Percentiles rank a stretch among this genome's conserved stretches.
Conservation (phyloP, 2,797 vertebrate genomes). For the Brotogeris chrysoptera region DNA sequence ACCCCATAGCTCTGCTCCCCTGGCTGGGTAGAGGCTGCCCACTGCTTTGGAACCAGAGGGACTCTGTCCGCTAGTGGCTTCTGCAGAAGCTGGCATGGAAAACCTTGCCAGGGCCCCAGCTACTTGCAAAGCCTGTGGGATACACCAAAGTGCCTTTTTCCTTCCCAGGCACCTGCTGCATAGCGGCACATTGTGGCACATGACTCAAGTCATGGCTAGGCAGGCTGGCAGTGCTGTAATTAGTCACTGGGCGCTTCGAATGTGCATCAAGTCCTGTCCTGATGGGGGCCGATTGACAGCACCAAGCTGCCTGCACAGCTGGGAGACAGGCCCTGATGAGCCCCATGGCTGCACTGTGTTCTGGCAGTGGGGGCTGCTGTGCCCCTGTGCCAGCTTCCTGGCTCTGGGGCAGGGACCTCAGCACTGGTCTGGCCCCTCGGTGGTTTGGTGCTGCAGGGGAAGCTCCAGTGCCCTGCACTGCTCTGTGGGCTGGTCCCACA, state of each 20-base stretch:
- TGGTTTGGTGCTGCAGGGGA: neutral
- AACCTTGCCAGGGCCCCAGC: neutral
- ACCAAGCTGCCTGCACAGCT: neutral
- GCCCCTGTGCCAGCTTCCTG: fast-evolving
- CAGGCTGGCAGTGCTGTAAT: neutral
- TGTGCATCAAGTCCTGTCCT: fast-evolving
- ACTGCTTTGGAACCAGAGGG: neutral
- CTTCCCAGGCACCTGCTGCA: neutral
- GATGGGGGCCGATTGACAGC: neutral
- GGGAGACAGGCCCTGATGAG: neutral
- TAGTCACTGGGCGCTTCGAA: neutral
- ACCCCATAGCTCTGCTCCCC: neutral
- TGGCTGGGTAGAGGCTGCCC: neutral
- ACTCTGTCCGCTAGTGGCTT: neutral
- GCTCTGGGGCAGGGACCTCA: neutral
- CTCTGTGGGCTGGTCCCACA: neutral
- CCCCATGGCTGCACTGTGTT: neutral
- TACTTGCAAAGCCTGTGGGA: neutral
- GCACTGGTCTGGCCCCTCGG: fast-evolving
- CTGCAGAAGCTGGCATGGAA: neutral
- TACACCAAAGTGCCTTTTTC: conserved; percentile 30
- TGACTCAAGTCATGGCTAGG: neutral
- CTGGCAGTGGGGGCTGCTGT: neutral
- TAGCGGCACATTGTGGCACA: neutral
- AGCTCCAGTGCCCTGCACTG: neutral